Percentiles rank a stretch among this genome's conserved stretches.
Evolutionary conservation across 2,113 vertebrate genomes (phyloP).

Genomic region (Vulpes lagopus): DNA sequence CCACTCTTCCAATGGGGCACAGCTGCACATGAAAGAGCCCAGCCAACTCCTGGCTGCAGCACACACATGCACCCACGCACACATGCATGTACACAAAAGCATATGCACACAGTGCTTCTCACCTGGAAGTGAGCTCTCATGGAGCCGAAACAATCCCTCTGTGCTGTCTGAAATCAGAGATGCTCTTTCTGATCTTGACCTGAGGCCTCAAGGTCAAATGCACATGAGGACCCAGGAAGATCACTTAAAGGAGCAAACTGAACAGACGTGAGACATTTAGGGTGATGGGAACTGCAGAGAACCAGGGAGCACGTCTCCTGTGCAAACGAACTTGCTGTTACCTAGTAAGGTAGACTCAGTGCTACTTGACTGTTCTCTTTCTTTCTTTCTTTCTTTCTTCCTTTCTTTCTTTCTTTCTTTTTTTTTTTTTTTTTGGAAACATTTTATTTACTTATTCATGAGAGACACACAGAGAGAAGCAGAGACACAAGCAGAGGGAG

Average conservation of each 20-base stretch:
- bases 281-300: background rate
- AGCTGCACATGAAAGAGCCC: background rate
- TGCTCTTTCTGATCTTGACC: background rate
- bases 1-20: background rate
- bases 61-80: fast-evolving
- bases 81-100: fast-evolving
- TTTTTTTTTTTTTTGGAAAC: no score
- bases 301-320: background rate
- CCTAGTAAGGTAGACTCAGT: fast-evolving
- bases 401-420: no score
- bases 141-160: background rate
- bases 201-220: no score
- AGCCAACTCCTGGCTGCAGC: background rate
- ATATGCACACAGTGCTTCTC: background rate
- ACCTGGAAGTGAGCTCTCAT: background rate
- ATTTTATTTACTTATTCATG: no score
- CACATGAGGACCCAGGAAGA: background rate
- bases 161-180: background rate
- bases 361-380: no score
- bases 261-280: no score
- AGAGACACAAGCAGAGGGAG: no score
- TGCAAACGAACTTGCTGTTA: background rate
- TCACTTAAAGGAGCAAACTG: background rate
- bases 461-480: no score
- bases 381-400: no score